Evolutionary conservation across 2,888 invertebrate genomes (phyloP).

Genomic region (Chloroclystis v-ata): DNA sequence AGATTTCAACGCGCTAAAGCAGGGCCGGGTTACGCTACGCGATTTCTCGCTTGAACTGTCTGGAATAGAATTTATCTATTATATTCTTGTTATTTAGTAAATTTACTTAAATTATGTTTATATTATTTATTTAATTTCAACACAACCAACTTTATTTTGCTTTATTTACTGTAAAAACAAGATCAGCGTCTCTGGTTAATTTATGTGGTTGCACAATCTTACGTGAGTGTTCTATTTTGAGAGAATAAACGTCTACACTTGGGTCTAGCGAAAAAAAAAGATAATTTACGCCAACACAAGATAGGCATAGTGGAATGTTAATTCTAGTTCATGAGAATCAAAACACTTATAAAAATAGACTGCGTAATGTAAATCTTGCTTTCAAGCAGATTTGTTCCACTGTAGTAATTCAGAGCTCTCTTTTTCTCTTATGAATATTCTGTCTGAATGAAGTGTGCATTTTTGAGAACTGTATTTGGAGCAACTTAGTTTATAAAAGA

Average conservation of each 20-base stretch:
- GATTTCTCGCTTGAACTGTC: background rate
- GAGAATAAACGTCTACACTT: constrained; percentile 21
- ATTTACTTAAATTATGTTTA: no score
- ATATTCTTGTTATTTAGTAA: no score
- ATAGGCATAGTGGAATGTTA: constrained; percentile 23
- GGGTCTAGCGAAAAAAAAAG: constrained; percentile 21
- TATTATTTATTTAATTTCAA: no score
- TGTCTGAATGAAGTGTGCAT: constrained; percentile 17
- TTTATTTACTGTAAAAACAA: no score
- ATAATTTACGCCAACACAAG: constrained; percentile 20
- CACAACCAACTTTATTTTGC: no score
- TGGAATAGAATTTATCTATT: background rate
- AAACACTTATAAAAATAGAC: constrained; percentile 16
- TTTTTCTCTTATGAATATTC: constrained; percentile 29
- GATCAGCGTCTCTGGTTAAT: background rate
- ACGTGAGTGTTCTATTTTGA: constrained; percentile 18
- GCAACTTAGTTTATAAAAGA: constrained; percentile 10
- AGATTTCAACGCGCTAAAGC: constrained; percentile 30
- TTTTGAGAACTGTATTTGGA: constrained; percentile 22
- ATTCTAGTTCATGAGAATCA: constrained; percentile 23
- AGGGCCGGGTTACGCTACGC: background rate
- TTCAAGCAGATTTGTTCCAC: constrained; percentile 24
- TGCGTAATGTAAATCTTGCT: constrained; percentile 15
- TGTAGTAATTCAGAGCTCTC: constrained; percentile 22
- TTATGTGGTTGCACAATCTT: background rate